Conservation (phyloP, 2,888 invertebrate species). For the Mactromeris polynyma region DNA sequence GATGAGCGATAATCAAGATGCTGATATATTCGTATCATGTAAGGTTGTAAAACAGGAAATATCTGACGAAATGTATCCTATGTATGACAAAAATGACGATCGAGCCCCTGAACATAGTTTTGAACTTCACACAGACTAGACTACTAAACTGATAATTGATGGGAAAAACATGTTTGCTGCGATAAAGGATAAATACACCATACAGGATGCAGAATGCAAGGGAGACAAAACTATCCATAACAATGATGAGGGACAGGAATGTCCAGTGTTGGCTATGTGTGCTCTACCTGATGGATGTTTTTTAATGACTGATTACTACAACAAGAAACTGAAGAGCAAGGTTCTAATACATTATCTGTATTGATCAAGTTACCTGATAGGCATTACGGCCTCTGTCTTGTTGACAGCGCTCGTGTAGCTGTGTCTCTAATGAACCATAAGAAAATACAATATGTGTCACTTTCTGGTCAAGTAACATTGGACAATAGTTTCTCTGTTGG, state of each 20-base stretch:
- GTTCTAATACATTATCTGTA: not conserved
- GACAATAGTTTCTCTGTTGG: not conserved
- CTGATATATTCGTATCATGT: not conserved
- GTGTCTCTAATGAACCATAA: not conserved
- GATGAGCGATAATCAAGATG: not conserved
- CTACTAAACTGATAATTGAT: not conserved
- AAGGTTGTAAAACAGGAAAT: not conserved
- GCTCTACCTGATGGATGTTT: not conserved
- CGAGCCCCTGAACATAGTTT: not conserved
- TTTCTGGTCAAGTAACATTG: not conserved
- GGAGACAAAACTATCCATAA: not conserved
- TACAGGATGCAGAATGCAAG: not conserved
- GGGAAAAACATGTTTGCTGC: not conserved
- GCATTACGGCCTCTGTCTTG: not conserved
- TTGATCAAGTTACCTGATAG: not conserved
- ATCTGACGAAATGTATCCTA: not conserved
- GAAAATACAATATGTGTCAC: constrained; percentile 12
- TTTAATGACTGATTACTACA: not conserved
- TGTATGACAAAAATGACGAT: not conserved
- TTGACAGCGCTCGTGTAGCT: not conserved
- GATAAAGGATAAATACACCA: not conserved
- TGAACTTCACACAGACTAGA: not conserved
- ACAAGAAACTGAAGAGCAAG: not conserved
- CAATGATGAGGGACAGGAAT: not conserved
- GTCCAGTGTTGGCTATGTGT: not conserved